Percentiles rank a stretch among this genome's conserved stretches.
phyloP scores from a whole-genome alignment of 1,140 invertebrate species.

The Paraescarpia echinospica region DNA sequence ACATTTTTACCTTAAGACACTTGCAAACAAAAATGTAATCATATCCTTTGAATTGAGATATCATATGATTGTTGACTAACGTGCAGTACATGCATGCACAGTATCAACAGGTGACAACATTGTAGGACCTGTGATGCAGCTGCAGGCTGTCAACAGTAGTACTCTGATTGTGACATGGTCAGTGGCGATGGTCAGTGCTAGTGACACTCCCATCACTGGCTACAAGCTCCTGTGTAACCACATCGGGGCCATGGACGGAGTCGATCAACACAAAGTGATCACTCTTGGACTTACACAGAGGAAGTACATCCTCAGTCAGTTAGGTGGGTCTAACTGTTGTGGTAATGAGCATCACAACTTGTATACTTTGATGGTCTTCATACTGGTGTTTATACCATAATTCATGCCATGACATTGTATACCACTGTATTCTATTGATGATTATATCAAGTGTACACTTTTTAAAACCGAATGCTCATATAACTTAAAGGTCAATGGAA shows the following conservation, averaged over 20 bases:
- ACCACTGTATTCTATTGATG: no score
- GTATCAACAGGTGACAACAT: neutral
- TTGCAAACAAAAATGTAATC: no score
- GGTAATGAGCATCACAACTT: neutral
- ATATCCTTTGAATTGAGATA: no score
- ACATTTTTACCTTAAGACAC: no score
- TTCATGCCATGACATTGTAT: neutral
- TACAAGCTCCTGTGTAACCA: slow-evolving; percentile 6
- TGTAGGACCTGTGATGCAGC: neutral
- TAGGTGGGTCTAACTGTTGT: neutral
- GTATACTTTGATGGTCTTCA: neutral
- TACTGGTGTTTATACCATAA: neutral
- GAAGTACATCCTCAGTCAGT: neutral
- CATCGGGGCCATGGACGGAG: neutral
- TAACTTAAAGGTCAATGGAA: no score
- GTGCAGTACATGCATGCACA: neutral
- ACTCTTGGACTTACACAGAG: neutral
- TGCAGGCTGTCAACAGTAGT: neutral
- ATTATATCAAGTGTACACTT: no score
- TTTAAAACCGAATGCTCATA: no score
- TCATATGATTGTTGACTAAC: no score
- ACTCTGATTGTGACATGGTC: slow-evolving; percentile 7
- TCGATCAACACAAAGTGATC: neutral
- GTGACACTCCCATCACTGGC: neutral
- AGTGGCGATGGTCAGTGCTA: neutral